Evolutionary conservation across 2,113 vertebrate species (phyloP).

Genomic region (Cyphomyrus plagiostoma): DNA sequence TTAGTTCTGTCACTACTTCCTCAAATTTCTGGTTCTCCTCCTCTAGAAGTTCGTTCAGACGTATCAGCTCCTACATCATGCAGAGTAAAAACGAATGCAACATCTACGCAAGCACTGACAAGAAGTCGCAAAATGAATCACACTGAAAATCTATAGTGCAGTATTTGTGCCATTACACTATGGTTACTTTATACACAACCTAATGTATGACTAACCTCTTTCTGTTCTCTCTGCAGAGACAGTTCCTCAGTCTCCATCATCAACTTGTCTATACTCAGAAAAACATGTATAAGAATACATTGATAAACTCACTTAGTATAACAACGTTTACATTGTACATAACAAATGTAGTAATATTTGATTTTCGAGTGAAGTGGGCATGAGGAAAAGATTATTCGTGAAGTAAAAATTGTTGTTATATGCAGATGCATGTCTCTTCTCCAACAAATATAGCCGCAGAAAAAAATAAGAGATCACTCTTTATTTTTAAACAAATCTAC

Average conservation of each 20-base stretch:
- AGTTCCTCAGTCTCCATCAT: slow-evolving; percentile 97
- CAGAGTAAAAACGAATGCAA: neutral
- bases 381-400: neutral
- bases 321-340: neutral
- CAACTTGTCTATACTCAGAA: slow-evolving; percentile 76
- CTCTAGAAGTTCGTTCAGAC: slow-evolving; percentile 84
- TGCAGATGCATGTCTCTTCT: neutral
- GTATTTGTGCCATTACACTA: neutral
- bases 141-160: neutral
- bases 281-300: slow-evolving; percentile 2
- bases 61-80: slow-evolving; percentile 75
- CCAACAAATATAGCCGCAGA: no score
- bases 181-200: neutral
- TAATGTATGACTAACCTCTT: slow-evolving; percentile 64
- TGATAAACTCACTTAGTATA: neutral
- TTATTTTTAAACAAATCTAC: no score
- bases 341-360: neutral
- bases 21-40: slow-evolving; percentile 91
- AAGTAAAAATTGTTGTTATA: neutral
- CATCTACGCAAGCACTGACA: neutral
- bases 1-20: slow-evolving; percentile 86
- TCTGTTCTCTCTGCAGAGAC: slow-evolving; percentile 83
- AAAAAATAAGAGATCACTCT: no score
- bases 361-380: neutral
- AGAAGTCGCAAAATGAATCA: neutral